These are phyloP conservation scores for Drosophila koepferae DNA, from an alignment of 2,888 invertebrate species.

Conservation along the genomic window DNA sequence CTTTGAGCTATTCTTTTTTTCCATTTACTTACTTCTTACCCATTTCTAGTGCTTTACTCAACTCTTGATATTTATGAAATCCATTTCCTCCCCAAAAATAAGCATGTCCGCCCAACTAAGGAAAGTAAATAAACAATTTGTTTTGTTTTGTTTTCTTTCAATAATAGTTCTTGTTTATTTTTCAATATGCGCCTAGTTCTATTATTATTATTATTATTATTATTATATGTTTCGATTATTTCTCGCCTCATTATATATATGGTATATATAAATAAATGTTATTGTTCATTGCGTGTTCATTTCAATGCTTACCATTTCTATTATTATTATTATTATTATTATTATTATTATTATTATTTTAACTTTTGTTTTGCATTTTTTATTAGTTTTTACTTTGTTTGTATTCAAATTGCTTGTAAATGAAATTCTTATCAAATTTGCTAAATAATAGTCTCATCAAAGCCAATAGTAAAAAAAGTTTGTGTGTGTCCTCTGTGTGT, in stretches of 20 bases:
- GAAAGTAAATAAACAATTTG: not conserved
- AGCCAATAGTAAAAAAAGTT: constrained; percentile 61
- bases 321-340: constrained; percentile 38
- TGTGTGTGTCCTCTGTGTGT: not conserved
- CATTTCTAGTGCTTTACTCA: too few relatives aligned
- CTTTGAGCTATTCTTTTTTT: not conserved
- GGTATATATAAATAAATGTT: constrained; percentile 38
- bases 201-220: constrained; percentile 70
- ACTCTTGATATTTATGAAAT: not conserved
- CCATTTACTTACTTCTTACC: not conserved
- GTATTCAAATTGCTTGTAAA: constrained; percentile 66
- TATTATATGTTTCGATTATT: constrained; percentile 69
- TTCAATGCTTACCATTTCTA: constrained; percentile 55
- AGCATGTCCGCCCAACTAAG: not conserved
- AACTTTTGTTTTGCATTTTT: constrained; percentile 20
- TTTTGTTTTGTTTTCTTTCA: constrained; percentile 50
- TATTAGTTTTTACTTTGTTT: constrained; percentile 16
- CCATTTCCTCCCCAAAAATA: not conserved
- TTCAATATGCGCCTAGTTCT: constrained; percentile 81
- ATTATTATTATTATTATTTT: constrained; percentile 20
- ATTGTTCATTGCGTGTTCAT: constrained; percentile 73
- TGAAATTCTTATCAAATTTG: constrained; percentile 60
- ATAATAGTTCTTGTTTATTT: constrained; percentile 80
- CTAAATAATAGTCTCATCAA: constrained; percentile 47
- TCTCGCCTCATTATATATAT: constrained; percentile 69